Evolutionary conservation across 2,797 vertebrate genomes (phyloP).

Genomic region (Enteromius trimaculatus): DNA sequence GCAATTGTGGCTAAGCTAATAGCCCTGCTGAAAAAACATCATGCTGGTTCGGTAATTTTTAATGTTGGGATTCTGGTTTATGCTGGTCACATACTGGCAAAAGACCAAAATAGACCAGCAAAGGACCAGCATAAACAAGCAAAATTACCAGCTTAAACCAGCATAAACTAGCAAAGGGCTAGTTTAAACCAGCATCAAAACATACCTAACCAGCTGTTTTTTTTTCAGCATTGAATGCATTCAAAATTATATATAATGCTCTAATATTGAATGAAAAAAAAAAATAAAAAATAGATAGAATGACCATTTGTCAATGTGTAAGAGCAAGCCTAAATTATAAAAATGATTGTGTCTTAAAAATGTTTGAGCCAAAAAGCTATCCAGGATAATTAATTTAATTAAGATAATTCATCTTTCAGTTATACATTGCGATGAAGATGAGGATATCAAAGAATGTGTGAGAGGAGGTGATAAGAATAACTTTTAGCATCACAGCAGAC

Average conservation of each 20-base stretch:
- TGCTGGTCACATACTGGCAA: too few relatives aligned
- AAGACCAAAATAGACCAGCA: too few relatives aligned
- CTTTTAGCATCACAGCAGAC: constrained; percentile 30
- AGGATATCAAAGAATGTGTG: constrained; percentile 29
- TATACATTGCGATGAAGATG: constrained; percentile 19
- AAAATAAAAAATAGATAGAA: background rate
- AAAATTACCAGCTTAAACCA: too few relatives aligned
- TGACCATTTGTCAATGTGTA: background rate
- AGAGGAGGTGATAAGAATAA: constrained; percentile 42
- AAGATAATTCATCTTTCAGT: constrained; percentile 34
- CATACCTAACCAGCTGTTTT: too few relatives aligned
- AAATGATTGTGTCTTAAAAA: background rate
- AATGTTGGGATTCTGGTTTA: too few relatives aligned
- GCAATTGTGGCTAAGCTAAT: background rate
- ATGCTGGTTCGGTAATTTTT: too few relatives aligned
- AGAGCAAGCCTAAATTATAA: background rate
- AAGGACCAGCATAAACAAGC: too few relatives aligned
- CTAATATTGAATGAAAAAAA: background rate
- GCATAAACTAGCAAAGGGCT: too few relatives aligned
- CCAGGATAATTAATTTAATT: background rate
- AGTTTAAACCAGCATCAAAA: too few relatives aligned
- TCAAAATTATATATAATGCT: background rate
- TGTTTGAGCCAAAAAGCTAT: background rate
- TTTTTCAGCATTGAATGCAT: background rate
- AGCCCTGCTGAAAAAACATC: too few relatives aligned